Base-by-base conservation (phyloP, 1,140 invertebrate genomes). In the Luehdorfia chinensis region DNA sequence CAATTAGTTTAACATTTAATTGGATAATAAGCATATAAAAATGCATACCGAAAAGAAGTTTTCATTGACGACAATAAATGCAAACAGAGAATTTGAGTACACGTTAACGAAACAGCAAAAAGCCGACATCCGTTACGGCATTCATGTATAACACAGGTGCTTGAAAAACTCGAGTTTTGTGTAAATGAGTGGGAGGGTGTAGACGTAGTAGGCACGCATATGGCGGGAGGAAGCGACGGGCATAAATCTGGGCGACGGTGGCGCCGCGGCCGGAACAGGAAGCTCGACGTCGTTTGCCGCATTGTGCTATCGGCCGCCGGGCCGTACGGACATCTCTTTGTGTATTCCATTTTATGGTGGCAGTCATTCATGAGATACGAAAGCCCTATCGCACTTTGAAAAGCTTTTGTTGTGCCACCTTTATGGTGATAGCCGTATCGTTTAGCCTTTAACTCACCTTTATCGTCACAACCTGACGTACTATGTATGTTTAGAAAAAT, bases 111-210 rank as follows among this genome's bases (percentile, higher is more conserved):
- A 58, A 64, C 46, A 45, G 53, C 54, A 73, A 71, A 78, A 71
- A 65, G 56, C 44, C 45, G 47, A 61, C 61, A 66, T 74, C 70
- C 67, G 70, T 48, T 61, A 47, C 52, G 55, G 65, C 55, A 64
- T 69, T 63, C 64, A 62, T 66, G 55, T 62, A 75, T 52, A 65
- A 71, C 60, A 73, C 75, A 84, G 73, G 79, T 81, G 63, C 74
- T 81, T 84, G 72, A 84, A 84, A 83, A 85, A 85, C 66, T 77
- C 66, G 71, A 74, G 68, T 74, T 79, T 75, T 75, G 78, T 85
- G 78, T 73, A 83, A 85, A 83, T 81, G 76, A 80, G 67, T 44
- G 52, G 52, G 70, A 59, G 61, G 66, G 61, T n/a, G n/a, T 65
- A 68, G 69, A 59, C 52, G 61, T 45, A 31, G 55, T 31, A 57